Percentiles rank a stretch among this genome's conserved stretches.
Conservation (phyloP, 2,888 invertebrate species). For the Xylophagus ater region DNA sequence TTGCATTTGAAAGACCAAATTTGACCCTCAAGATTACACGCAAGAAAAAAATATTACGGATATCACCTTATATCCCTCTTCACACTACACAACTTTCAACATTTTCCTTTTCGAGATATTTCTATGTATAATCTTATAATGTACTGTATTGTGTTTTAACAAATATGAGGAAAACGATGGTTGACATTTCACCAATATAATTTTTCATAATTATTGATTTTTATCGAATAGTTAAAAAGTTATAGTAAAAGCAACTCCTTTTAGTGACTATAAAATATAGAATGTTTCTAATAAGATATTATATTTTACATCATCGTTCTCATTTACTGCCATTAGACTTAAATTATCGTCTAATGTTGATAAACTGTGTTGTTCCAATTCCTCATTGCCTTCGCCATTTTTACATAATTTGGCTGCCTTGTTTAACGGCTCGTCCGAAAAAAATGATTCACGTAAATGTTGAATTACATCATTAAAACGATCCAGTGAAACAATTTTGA, state of each 20-base stretch:
- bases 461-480: slow-evolving; percentile 50
- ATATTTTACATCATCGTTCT: slow-evolving; percentile 48
- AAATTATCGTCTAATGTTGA: slow-evolving; percentile 62
- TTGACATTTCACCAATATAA: background rate
- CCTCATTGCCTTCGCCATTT: slow-evolving; percentile 56
- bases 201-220: background rate
- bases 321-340: slow-evolving; percentile 56
- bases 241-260: background rate
- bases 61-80: no score
- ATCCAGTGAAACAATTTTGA: slow-evolving; percentile 29
- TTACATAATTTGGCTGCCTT: slow-evolving; percentile 62
- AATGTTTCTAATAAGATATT: no score
- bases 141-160: background rate
- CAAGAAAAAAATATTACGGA: no score
- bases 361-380: slow-evolving; percentile 60
- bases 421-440: slow-evolving; percentile 75
- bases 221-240: background rate
- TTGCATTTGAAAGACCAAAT: no score
- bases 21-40: no score
- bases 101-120: no score
- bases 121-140: background rate
- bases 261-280: no score
- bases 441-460: slow-evolving; percentile 63
- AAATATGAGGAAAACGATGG: background rate
- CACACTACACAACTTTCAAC: no score